Base-by-base conservation (phyloP, 2,113 vertebrate species). In the Macquaria australasica region DNA sequence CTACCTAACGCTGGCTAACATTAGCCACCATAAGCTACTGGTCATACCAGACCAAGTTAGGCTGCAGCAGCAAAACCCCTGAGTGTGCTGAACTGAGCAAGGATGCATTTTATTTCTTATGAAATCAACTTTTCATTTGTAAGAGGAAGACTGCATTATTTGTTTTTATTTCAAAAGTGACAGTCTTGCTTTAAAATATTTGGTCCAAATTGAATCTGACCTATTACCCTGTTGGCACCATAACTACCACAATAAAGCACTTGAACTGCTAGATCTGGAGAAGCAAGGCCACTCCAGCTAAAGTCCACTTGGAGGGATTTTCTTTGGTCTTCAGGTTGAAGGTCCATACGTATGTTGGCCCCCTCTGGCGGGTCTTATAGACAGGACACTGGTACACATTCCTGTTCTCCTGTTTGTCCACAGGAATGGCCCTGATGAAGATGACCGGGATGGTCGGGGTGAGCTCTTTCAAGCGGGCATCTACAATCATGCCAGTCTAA, bases 301-400 rank as follows among this genome's bases (percentile, higher is more conserved):
- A 92, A 23, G 98, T 96, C 98, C 98, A 99, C 89, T 97, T 99
- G 69, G 98, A 96, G 0, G 97, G 95, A 0, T 86, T 97, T 23
- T 99, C 97, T 93, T 96, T 98, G 9, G 97, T 98, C 93, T 98
- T 99, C 14, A 99, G 96, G 91, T 97, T 96, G 55, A 99, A 99
- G 25, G 98, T 98, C 98, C 98, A 99, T 9, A 99, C 95, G 0
- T 97, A 98, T 0, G 97, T 99, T 1, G 97, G 96, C 0, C 98
- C 98, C 31, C 98, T 95, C 86, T 97, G 97, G 28, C 95, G 94
- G 7, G 97, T 99, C 89, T 96, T 99, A 91, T 99, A 99, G 18
- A 99, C 88, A 0, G 98, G 98, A 84, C 98, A 99, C 0, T 93
- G 95, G 63, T 99, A 99, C 67, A 96, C 0, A 0, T 90, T 95